Evolutionary conservation across 2,113 vertebrate genomes (phyloP).

Genomic region (Struthidea cinerea): DNA sequence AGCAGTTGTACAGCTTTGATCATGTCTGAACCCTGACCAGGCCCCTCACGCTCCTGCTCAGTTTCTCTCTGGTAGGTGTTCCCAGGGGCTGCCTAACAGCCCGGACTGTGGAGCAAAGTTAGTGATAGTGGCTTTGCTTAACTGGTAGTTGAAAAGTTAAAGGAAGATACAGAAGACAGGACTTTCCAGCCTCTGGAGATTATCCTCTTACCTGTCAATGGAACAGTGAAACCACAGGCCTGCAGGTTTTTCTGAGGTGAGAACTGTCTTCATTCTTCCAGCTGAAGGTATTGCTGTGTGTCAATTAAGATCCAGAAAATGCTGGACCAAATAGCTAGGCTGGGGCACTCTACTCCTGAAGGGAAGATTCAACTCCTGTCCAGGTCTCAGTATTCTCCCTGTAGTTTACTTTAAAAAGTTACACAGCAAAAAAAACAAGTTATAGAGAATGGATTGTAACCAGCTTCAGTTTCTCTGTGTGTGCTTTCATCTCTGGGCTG

Average conservation of each 20-base stretch:
- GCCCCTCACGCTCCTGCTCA: not conserved
- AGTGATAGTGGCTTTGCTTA: not conserved
- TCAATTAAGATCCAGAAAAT: not conserved
- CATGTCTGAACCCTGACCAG: not conserved
- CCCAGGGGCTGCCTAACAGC: not conserved
- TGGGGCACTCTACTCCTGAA: not conserved
- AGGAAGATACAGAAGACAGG: not conserved
- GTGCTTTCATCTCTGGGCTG: not conserved
- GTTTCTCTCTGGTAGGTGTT: not conserved
- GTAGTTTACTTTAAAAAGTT: not conserved
- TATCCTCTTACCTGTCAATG: not conserved
- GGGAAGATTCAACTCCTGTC: not conserved
- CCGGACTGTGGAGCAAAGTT: not conserved
- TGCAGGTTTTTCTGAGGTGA: not conserved
- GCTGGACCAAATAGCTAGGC: not conserved
- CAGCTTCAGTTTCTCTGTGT: not conserved
- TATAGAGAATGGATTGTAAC: not conserved
- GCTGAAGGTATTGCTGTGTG: not conserved
- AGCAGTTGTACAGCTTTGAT: not conserved
- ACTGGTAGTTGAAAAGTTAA: not conserved
- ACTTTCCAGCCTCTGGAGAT: not conserved
- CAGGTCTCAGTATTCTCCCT: not conserved
- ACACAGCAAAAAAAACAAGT: not conserved
- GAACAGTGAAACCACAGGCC: not conserved
- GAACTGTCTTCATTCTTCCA: not conserved